Evolutionary conservation across 2,888 invertebrate genomes (phyloP), one percentile per base, ranked within the genome.

Genomic region (Boloria euphrosyne): DNA sequence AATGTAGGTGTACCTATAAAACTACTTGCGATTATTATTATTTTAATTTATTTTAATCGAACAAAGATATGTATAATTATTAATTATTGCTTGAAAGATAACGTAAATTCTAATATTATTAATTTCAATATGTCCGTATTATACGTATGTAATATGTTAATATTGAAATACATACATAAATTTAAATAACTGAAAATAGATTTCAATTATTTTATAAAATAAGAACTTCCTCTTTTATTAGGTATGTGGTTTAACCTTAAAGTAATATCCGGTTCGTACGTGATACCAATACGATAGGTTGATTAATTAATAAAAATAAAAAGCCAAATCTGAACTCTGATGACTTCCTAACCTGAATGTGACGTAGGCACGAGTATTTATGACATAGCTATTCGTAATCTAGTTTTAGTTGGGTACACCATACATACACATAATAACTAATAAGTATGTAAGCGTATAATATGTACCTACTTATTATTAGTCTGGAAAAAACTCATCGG

Each of bases 221-320:
- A 52, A 5, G 27, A 14, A 62, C 46, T 62, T 62, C 52, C 62
- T 46, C 16, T 27, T 52, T 47, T 31, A 16, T 54, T 31, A n/a
- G n/a, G n/a, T n/a, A 17, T 52, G 18, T 46, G 46, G 27, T 27
- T 53, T 62, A 53, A 53, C 60, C 60, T 60, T 60, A 62, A 47
- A 53, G 53, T 44, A 13, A 18, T 62, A 54, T 62, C 62, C 52
- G 52, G 53, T 59, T 49, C 16, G 46, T 49, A 16, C 58, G 46
- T 31, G 58, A 38, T 38, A 38, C 22, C 22, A 3, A 22, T 22
- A 22, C 22, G 3, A 54, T 54, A 54, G 18, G 54, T 43, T 43
- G 55, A 18, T 44, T 55, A 22, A 57, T 57, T 57, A 16, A 57
- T 57, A 57, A 18, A 46, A 44, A 44, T 46, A 57, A 46, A 22